phyloP scores from a whole-genome alignment of 92 coral and sea anemone species.

The Desmophyllum pertusum region DNA sequence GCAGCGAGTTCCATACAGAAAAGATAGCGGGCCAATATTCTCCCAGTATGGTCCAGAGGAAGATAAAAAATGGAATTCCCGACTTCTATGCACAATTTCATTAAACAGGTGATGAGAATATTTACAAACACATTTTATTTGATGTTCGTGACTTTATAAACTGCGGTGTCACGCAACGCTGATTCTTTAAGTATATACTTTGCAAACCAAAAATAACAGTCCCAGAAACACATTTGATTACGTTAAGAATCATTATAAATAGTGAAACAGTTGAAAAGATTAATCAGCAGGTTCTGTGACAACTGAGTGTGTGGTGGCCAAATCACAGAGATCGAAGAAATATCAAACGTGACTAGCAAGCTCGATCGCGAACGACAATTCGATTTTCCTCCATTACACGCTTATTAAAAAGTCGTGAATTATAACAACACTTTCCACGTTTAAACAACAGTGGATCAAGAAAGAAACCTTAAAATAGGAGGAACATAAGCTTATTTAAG shows the following conservation, averaged over 20 bases:
- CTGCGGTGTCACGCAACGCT: slow-evolving; percentile 8
- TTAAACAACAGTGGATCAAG: background rate
- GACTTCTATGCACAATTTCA: too few relatives aligned
- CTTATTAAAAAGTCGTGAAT: background rate
- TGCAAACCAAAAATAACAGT: background rate
- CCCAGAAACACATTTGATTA: background rate
- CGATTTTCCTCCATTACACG: background rate
- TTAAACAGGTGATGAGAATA: background rate
- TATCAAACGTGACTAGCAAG: background rate
- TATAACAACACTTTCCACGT: background rate
- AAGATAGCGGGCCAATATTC: too few relatives aligned
- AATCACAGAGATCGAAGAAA: background rate
- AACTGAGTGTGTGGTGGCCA: background rate
- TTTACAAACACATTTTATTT: background rate
- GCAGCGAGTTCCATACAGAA: too few relatives aligned
- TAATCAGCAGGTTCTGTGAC: background rate
- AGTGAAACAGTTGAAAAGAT: background rate
- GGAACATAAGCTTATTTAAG: background rate
- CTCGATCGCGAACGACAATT: background rate
- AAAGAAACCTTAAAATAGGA: background rate
- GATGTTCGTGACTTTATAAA: background rate
- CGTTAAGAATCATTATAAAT: background rate
- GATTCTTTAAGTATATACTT: background rate
- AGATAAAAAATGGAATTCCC: too few relatives aligned
- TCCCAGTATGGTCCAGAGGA: too few relatives aligned